A percentile compares a stretch with the other conserved stretches of the same genome.
Conservation (phyloP, 2,113 vertebrate genomes). For the Tetraodon nigroviridis region DNA sequence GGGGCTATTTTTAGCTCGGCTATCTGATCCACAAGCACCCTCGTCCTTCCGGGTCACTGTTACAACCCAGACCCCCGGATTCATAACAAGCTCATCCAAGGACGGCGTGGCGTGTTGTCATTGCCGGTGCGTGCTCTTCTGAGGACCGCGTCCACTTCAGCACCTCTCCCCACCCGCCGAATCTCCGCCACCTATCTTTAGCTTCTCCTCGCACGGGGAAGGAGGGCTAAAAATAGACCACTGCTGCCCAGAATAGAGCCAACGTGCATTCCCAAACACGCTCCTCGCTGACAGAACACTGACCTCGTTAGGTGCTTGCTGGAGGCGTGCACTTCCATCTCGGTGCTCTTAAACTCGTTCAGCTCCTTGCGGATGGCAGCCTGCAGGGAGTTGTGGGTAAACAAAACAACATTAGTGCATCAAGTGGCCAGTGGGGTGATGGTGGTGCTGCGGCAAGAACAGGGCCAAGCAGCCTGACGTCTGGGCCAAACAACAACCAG, state of each 20-base stretch:
- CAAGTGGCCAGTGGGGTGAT: slow-evolving; percentile 4
- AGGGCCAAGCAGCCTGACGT: slow-evolving; percentile 3
- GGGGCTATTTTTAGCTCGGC: slow-evolving; percentile 51
- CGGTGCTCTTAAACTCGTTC: slow-evolving; percentile 99
- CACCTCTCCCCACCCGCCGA: slow-evolving; percentile 6
- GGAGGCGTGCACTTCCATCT: slow-evolving; percentile 98
- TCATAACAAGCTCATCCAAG: slow-evolving; percentile 44
- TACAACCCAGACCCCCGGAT: slow-evolving; percentile 15
- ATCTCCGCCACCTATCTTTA: slow-evolving; percentile 63
- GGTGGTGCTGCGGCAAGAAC: slow-evolving; percentile 7
- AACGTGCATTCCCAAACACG: slow-evolving; percentile 4
- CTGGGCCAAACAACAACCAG: not conserved
- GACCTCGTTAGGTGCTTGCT: slow-evolving; percentile 99
- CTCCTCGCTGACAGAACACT: slow-evolving; percentile 43
- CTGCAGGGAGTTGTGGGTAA: slow-evolving; percentile 59
- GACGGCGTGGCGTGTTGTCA: slow-evolving; percentile 35
- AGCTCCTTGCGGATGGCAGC: slow-evolving; percentile 97
- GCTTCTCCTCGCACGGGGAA: slow-evolving; percentile 13
- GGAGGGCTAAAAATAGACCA: slow-evolving; percentile 62
- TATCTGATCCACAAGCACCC: not conserved
- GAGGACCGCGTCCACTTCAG: slow-evolving; percentile 27
- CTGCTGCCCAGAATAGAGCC: slow-evolving; percentile 54
- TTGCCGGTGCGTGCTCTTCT: slow-evolving; percentile 12
- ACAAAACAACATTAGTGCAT: slow-evolving; percentile 31
- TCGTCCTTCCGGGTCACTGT: slow-evolving; percentile 40